Evolutionary conservation across 2,888 invertebrate genomes (phyloP).

Genomic region (Helicoverpa assulta): DNA sequence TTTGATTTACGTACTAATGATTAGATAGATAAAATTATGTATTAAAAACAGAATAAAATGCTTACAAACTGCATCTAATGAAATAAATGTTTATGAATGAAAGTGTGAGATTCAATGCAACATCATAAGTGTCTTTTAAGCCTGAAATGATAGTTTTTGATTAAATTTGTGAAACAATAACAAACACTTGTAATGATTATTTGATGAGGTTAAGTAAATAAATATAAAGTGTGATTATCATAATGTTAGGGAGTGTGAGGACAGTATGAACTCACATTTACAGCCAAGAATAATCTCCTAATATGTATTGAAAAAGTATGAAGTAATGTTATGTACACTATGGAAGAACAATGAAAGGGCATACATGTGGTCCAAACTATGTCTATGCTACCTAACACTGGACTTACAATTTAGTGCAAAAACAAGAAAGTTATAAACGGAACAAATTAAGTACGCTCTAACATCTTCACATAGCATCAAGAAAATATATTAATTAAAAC

Average conservation of each 20-base stretch:
- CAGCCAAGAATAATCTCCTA: conserved; percentile 2
- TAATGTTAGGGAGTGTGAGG: background rate
- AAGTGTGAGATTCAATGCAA: conserved; percentile 55
- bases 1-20: conserved; percentile 6
- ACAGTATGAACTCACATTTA: conserved; percentile 6
- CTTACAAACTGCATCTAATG: conserved; percentile 26
- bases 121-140: conserved; percentile 18
- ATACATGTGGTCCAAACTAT: conserved; percentile 62
- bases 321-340: conserved; percentile 35
- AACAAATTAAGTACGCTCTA: conserved; percentile 73
- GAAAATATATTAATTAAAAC: conserved; percentile 32
- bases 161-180: conserved; percentile 5
- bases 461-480: conserved; percentile 48
- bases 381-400: conserved; percentile 65
- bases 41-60: conserved; percentile 18
- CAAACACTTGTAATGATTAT: conserved; percentile 19
- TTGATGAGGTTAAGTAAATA: conserved; percentile 1
- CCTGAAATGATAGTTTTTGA: conserved; percentile 15
- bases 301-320: background rate
- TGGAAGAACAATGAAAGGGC: conserved; percentile 59
- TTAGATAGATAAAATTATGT: conserved; percentile 17
- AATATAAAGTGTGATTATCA: background rate
- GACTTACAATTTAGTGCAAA: conserved; percentile 69
- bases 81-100: conserved; percentile 11
- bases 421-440: conserved; percentile 57